Evolutionary conservation across 2,113 vertebrate species (phyloP).

Genomic region (Ptilonorhynchus violaceus): DNA sequence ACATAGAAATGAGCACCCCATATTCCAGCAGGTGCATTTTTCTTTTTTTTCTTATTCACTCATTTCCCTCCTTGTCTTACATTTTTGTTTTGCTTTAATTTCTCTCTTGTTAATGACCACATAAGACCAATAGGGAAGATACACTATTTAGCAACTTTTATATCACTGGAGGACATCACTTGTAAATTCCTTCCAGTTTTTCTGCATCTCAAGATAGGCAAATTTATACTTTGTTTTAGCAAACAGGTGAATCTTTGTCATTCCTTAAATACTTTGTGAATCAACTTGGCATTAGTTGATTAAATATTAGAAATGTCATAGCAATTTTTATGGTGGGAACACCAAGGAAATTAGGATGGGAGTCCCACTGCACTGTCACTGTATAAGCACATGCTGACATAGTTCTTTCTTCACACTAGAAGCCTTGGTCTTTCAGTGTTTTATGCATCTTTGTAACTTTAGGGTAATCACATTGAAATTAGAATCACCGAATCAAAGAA

Average conservation of each 20-base stretch:
- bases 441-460: not conserved
- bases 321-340: not conserved
- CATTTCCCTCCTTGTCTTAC: not conserved
- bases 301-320: not conserved
- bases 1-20: not conserved
- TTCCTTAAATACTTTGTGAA: not conserved
- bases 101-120: not conserved
- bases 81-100: not conserved
- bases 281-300: not conserved
- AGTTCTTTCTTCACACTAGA: not conserved
- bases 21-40: not conserved
- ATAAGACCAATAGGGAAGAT: not conserved
- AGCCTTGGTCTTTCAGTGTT: not conserved
- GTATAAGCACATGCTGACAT: not conserved
- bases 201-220: not conserved
- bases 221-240: not conserved
- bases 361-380: not conserved
- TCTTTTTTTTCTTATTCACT: not conserved
- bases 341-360: not conserved
- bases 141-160: not conserved
- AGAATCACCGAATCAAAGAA: not conserved
- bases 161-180: too few relatives aligned
- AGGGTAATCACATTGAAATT: not conserved
- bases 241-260: not conserved
- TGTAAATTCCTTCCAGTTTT: not conserved